Percentiles rank a stretch among this genome's conserved stretches.
phyloP scores from a whole-genome alignment of 2,888 invertebrate species.

The Gonocerus acuteangulatus region DNA sequence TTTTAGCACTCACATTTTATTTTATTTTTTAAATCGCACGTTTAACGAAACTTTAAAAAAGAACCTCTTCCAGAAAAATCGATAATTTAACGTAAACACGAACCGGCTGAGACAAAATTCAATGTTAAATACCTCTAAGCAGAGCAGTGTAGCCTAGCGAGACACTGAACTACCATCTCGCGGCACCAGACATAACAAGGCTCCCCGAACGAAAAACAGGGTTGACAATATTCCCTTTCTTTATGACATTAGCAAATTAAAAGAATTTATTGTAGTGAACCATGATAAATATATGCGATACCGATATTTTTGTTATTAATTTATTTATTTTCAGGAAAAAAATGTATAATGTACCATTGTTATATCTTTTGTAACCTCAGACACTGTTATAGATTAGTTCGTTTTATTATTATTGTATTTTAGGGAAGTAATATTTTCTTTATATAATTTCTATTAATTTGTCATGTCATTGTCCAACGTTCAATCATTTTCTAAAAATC shows the following conservation, averaged over 20 bases:
- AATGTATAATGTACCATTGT: no score
- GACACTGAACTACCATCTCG: conserved; percentile 18
- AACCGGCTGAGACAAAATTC: conserved; percentile 17
- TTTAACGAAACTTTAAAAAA: conserved; percentile 50
- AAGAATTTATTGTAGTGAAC: no score
- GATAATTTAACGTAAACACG: conserved; percentile 14
- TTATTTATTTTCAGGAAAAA: no score
- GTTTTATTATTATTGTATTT: no score
- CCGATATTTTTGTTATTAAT: no score
- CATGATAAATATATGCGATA: no score
- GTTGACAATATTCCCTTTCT: conserved; percentile 8
- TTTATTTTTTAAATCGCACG: not conserved
- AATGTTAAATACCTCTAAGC: not conserved
- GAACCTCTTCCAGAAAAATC: conserved; percentile 54
- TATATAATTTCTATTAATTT: not conserved
- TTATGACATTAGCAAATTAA: not conserved
- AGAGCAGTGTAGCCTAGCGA: conserved; percentile 8
- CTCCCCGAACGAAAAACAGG: conserved; percentile 10
- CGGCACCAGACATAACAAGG: conserved; percentile 3
- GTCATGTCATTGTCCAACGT: not conserved
- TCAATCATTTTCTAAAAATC: not conserved
- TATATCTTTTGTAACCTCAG: no score
- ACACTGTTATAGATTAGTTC: no score
- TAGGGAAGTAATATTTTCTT: no score
- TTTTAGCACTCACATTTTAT: not conserved